These are phyloP conservation scores for Graphium colonna DNA, from an alignment of 2,888 invertebrate species.

Conservation along the genomic window DNA sequence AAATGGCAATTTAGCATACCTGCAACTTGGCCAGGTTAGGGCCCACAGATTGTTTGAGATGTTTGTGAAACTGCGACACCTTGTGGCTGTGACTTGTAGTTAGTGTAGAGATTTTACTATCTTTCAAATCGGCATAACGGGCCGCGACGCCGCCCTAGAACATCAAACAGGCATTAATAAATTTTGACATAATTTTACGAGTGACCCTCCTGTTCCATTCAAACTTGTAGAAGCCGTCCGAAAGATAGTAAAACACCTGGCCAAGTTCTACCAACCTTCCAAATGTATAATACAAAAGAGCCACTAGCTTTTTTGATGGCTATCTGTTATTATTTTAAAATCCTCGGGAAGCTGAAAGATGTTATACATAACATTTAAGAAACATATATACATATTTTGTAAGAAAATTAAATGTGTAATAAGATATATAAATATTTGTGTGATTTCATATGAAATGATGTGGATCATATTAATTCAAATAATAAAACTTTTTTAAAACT, in stretches of 20 bases:
- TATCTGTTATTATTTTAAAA: not conserved
- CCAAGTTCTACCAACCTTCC: conserved; percentile 59
- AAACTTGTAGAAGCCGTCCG: conserved; percentile 51
- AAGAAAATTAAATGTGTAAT: too few relatives aligned
- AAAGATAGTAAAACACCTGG: conserved; percentile 82
- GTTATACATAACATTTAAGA: not conserved
- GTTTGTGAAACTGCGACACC: conserved; percentile 97
- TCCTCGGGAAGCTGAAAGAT: not conserved
- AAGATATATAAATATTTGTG: too few relatives aligned
- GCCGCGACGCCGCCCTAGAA: conserved; percentile 84
- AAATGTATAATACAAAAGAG: conserved; percentile 44
- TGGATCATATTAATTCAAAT: too few relatives aligned
- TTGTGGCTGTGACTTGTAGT: conserved; percentile 93
- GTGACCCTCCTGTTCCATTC: conserved; percentile 42
- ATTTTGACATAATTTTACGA: conserved; percentile 24
- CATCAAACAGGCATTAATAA: conserved; percentile 50
- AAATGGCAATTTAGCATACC: conserved; percentile 72
- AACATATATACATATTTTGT: too few relatives aligned
- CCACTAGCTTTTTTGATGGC: conserved; percentile 30
- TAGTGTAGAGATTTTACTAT: conserved; percentile 93
- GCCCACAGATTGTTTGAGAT: conserved; percentile 91
- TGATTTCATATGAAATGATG: too few relatives aligned
- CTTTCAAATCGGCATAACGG: conserved; percentile 93
- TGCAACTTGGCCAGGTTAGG: conserved; percentile 92
- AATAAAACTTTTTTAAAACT: too few relatives aligned